Conservation (phyloP, 2,888 invertebrate species). For the Mactromeris polynyma region DNA sequence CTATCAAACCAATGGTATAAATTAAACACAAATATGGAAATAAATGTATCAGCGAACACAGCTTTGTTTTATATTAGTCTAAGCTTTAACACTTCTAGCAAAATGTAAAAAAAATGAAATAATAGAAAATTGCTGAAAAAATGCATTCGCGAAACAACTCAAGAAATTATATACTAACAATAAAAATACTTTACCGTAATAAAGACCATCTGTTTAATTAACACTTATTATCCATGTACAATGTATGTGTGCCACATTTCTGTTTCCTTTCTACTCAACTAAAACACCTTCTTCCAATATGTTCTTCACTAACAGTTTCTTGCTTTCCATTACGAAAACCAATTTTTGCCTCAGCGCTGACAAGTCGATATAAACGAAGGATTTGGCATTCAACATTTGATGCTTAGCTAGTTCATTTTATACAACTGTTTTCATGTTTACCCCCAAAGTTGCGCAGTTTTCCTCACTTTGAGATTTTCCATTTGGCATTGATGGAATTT, state of each 20-base stretch:
- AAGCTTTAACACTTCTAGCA: too few species aligned
- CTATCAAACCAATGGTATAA: too few species aligned
- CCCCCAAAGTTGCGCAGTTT: neutral
- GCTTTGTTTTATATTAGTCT: too few species aligned
- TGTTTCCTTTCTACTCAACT: neutral
- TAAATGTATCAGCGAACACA: too few species aligned
- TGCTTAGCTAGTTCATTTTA: neutral
- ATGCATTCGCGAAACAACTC: too few species aligned
- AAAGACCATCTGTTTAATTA: too few species aligned
- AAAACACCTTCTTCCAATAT: neutral
- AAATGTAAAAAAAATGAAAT: too few species aligned
- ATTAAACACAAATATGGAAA: too few species aligned
- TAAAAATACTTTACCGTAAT: too few species aligned
- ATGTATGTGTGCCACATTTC: neutral
- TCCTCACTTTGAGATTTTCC: neutral
- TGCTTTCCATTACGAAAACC: neutral
- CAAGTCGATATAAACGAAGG: neutral
- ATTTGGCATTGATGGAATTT: neutral
- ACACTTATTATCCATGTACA: neutral
- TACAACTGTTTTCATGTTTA: neutral
- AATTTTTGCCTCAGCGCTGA: neutral
- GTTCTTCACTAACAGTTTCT: neutral
- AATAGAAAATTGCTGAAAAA: too few species aligned
- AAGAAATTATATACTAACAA: too few species aligned
- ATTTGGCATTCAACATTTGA: neutral